A percentile compares a stretch with the other conserved stretches of the same genome.
Conservation (phyloP, 2,888 invertebrate genomes). For the Drosophila anomalipes region DNA sequence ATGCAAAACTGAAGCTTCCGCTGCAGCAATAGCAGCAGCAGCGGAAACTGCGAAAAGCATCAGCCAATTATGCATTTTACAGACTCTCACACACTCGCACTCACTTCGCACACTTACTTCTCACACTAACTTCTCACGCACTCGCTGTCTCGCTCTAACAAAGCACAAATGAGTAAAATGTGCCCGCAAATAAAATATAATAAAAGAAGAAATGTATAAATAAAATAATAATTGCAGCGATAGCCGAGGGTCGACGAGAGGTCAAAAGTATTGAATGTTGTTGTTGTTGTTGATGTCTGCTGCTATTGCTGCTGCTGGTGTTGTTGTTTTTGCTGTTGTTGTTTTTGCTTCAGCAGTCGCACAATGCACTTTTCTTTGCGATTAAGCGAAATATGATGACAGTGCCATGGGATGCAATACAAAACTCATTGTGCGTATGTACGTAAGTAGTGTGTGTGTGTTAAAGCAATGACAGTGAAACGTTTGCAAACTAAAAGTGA, state of each 20-base stretch:
- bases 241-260: constrained; percentile 63
- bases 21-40: constrained; percentile 51
- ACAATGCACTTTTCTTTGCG: constrained; percentile 72
- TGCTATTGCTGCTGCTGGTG: constrained; percentile 21
- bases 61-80: constrained; percentile 41
- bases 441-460: constrained; percentile 1
- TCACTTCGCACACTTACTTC: background rate
- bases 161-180: constrained; percentile 48
- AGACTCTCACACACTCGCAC: constrained; percentile 30
- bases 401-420: constrained; percentile 49
- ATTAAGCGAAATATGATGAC: constrained; percentile 75
- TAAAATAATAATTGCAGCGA: constrained; percentile 63
- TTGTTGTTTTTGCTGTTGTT: constrained; percentile 21
- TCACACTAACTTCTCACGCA: constrained; percentile 13
- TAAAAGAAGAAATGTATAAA: constrained; percentile 37
- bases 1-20: constrained; percentile 59
- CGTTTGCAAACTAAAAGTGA: constrained; percentile 1
- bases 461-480: constrained; percentile 12
- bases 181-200: constrained; percentile 59
- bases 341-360: constrained; percentile 17
- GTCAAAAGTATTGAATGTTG: constrained; percentile 61
- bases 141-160: constrained; percentile 27
- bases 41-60: constrained; percentile 59
- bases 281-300: constrained; percentile 31
- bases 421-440: constrained; percentile 12